phyloP scores from a whole-genome alignment of 2,113 vertebrate genomes.

The Xenopus laevis region DNA sequence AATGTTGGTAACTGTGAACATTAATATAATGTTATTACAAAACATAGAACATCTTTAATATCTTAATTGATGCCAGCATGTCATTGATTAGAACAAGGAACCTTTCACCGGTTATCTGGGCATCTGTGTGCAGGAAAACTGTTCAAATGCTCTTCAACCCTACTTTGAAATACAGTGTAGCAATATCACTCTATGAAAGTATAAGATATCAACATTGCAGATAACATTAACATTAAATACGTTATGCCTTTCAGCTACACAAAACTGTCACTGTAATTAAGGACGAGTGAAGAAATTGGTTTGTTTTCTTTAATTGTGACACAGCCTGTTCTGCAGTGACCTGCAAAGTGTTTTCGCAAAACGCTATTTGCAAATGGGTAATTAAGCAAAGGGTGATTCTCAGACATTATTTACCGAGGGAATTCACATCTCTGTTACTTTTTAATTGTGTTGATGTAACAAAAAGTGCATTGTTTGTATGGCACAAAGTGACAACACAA shows the following conservation, averaged over 20 bases:
- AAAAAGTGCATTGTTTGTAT: conserved; percentile 29
- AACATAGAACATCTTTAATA: neutral
- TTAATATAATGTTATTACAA: neutral
- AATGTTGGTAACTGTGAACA: no score
- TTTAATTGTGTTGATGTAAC: conserved; percentile 29
- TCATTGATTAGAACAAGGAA: conserved; percentile 72
- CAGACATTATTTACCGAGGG: conserved; percentile 24
- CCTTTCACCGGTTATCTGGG: conserved; percentile 64
- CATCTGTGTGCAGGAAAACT: conserved; percentile 65
- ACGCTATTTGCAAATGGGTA: conserved; percentile 39
- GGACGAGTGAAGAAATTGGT: conserved; percentile 38
- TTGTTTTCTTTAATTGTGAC: conserved; percentile 42
- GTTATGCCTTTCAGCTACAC: conserved; percentile 10
- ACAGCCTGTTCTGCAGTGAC: conserved; percentile 33
- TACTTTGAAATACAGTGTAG: conserved; percentile 70
- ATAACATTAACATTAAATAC: no score
- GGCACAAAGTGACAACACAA: conserved; percentile 4
- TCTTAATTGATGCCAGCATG: conserved; percentile 64
- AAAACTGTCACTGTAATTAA: conserved; percentile 31
- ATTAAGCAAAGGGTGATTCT: conserved; percentile 34
- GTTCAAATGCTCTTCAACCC: conserved; percentile 68
- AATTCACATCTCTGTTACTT: neutral
- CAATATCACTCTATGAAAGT: conserved; percentile 65
- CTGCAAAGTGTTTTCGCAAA: conserved; percentile 33
- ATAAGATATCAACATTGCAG: neutral